Evolutionary conservation across 2,888 invertebrate species (phyloP).

Genomic region (Blera fallax): DNA sequence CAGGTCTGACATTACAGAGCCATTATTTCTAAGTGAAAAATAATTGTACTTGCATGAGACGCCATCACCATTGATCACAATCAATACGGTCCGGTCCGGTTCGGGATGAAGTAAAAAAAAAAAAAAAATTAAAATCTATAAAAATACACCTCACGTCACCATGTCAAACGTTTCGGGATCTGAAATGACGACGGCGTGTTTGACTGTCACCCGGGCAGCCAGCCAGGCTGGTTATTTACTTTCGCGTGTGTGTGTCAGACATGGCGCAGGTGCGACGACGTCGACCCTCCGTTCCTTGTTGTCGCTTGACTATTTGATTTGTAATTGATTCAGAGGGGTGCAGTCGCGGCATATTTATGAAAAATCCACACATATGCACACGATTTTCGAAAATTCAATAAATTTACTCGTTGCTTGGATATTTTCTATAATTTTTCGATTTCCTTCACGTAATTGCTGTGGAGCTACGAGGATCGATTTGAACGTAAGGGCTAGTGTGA

Average conservation of each 20-base stretch:
- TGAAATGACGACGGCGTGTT: constrained; percentile 31
- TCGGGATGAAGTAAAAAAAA: constrained; percentile 1
- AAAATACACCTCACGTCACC: constrained; percentile 37
- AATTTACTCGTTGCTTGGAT: not conserved
- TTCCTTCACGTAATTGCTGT: constrained; percentile 12
- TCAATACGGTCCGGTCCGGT: constrained; percentile 4
- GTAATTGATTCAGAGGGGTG: constrained; percentile 23
- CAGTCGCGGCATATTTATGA: not conserved
- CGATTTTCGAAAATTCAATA: not conserved
- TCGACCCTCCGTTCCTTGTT: not conserved
- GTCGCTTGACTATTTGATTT: not conserved
- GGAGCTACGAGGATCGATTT: not conserved
- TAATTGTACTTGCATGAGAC: constrained; percentile 43
- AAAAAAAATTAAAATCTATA: not conserved
- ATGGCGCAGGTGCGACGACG: constrained; percentile 35
- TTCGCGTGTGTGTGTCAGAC: not conserved
- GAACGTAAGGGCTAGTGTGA: not conserved
- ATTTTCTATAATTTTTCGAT: constrained; percentile 7
- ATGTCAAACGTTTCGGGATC: constrained; percentile 36
- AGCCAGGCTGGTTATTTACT: constrained; percentile 3
- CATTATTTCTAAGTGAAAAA: constrained; percentile 46
- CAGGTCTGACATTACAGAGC: constrained; percentile 10
- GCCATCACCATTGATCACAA: constrained; percentile 35
- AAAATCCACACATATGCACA: not conserved
- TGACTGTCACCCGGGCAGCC: constrained; percentile 34